phyloP scores from a whole-genome alignment of 1,140 invertebrate genomes.

The Gryon sp. region DNA sequence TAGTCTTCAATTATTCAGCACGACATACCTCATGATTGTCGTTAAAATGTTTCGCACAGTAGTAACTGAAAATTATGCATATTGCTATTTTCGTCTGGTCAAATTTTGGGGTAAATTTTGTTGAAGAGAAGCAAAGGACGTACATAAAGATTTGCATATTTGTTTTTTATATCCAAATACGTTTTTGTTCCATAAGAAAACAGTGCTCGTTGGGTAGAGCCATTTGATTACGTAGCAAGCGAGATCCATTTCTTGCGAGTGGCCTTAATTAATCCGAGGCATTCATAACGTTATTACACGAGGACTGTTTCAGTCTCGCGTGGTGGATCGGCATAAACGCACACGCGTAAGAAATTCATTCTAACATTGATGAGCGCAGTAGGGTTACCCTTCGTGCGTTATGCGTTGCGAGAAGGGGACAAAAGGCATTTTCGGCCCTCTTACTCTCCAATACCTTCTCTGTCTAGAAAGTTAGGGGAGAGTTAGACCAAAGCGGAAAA shows the following conservation, averaged over 20 bases:
- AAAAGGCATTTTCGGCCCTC: slow-evolving; percentile 77
- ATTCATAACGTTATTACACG: slow-evolving; percentile 48
- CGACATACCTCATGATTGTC: too few relatives aligned
- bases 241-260: slow-evolving; percentile 12
- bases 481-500: slow-evolving; percentile 77
- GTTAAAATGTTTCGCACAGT: too few relatives aligned
- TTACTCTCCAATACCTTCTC: slow-evolving; percentile 64
- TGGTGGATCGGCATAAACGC: slow-evolving; percentile 45
- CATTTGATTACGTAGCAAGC: too few relatives aligned
- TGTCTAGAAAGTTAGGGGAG: slow-evolving; percentile 78
- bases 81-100: too few relatives aligned
- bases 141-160: too few relatives aligned
- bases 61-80: too few relatives aligned
- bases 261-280: slow-evolving; percentile 51
- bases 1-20: slow-evolving; percentile 10
- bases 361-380: slow-evolving; percentile 69
- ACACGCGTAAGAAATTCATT: slow-evolving; percentile 63
- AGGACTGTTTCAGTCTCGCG: slow-evolving; percentile 41
- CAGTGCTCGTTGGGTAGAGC: too few relatives aligned
- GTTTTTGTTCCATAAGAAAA: too few relatives aligned
- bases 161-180: too few relatives aligned
- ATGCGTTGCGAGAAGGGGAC: slow-evolving; percentile 71
- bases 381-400: slow-evolving; percentile 69
- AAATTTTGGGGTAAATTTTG: too few relatives aligned
- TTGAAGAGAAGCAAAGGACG: too few relatives aligned